Evolutionary conservation across 2,113 vertebrate genomes (phyloP).

Genomic region (Petrocephalus zakoni): DNA sequence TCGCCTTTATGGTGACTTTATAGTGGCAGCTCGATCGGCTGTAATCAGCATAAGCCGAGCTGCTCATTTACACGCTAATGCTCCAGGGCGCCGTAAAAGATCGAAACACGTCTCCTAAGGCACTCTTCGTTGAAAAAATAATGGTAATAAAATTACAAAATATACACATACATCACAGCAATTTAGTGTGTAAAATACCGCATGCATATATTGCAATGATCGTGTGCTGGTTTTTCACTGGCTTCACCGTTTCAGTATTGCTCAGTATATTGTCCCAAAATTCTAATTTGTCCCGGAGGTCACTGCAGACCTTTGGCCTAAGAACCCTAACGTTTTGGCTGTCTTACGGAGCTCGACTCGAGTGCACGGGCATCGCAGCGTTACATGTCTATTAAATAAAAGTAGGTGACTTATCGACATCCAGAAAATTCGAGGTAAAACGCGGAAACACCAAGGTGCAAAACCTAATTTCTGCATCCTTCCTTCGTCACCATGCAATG

Average conservation of each 20-base stretch:
- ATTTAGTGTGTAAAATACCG: not conserved
- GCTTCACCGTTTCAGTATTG: not conserved
- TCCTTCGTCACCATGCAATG: not conserved
- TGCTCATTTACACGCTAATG: constrained; percentile 55
- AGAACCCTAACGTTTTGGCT: not conserved
- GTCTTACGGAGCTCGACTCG: not conserved
- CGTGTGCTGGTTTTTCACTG: not conserved
- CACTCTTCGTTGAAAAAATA: constrained; percentile 24
- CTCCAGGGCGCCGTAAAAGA: constrained; percentile 33
- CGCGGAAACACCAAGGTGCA: not conserved
- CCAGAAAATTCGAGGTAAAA: not conserved
- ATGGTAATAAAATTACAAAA: not conserved
- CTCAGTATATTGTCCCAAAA: not conserved
- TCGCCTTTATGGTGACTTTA: constrained; percentile 45
- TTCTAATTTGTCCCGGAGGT: not conserved
- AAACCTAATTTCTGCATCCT: not conserved
- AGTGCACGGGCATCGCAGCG: not conserved
- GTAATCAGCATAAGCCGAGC: constrained; percentile 35
- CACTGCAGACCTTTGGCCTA: not conserved
- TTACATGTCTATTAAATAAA: not conserved
- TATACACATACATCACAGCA: not conserved
- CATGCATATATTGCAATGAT: not conserved
- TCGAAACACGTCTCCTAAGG: constrained; percentile 45
- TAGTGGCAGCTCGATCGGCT: constrained; percentile 25
- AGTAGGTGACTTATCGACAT: not conserved